Conservation (phyloP, 2,113 vertebrate species). For the Atlantisia rogersi region DNA sequence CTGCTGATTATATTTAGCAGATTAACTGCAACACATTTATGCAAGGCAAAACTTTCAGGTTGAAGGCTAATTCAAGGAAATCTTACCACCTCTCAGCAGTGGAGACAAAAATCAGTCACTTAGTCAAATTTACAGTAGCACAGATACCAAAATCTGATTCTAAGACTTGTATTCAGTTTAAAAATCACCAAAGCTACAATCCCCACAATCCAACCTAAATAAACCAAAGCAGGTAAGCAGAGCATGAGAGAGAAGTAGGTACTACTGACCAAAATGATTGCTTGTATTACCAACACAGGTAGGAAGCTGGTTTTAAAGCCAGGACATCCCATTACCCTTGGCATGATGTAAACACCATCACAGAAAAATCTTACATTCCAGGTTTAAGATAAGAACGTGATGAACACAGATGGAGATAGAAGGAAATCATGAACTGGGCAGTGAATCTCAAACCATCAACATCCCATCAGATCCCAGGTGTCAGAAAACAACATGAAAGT, state of each 20-base stretch:
- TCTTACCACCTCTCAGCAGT: neutral
- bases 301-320: neutral
- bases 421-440: neutral
- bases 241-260: neutral
- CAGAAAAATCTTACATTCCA: neutral
- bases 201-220: neutral
- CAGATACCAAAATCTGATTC: neutral
- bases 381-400: neutral
- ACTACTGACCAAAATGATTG: neutral
- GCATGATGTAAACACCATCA: neutral
- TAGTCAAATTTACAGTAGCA: neutral
- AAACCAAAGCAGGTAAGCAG: neutral
- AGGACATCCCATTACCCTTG: neutral
- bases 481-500: neutral
- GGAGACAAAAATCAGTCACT: neutral
- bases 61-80: too few species aligned
- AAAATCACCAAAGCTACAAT: neutral
- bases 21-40: neutral
- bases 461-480: neutral
- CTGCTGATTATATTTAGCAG: neutral
- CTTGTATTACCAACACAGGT: rapidly evolving
- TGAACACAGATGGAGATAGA: neutral
- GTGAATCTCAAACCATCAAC: neutral
- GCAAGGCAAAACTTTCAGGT: neutral
- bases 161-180: neutral